phyloP scores from a whole-genome alignment of 2,113 vertebrate genomes.

The Circaetus gallicus region DNA sequence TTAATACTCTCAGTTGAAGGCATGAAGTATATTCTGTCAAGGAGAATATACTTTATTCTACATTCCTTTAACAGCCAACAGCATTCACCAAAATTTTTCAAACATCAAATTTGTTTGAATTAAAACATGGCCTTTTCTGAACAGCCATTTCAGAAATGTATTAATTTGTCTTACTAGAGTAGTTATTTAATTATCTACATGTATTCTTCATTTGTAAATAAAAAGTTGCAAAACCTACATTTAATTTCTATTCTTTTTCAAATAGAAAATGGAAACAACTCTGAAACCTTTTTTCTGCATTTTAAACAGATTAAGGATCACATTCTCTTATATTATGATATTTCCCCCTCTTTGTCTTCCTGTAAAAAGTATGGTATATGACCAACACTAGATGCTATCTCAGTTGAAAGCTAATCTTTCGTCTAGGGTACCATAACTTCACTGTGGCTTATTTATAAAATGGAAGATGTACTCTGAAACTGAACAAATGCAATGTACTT shows the following conservation, averaged over 20 bases:
- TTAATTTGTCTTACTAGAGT: background rate
- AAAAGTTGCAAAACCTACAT: background rate
- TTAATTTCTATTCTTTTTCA: background rate
- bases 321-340: background rate
- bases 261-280: background rate
- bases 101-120: background rate
- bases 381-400: background rate
- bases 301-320: background rate
- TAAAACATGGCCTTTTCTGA: background rate
- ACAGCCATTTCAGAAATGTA: background rate
- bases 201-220: background rate
- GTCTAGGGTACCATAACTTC: background rate
- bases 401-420: background rate
- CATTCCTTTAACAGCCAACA: background rate
- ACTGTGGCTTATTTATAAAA: background rate
- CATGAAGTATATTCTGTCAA: background rate
- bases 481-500: background rate
- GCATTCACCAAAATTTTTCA: rapidly evolving
- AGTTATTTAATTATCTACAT: background rate
- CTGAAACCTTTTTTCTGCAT: background rate
- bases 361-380: background rate
- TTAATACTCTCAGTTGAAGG: background rate
- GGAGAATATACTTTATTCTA: background rate
- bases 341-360: background rate
- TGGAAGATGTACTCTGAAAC: background rate